Conservation (phyloP, 92 coral and sea anemone genomes). For the Virgularia gustaviana region DNA sequence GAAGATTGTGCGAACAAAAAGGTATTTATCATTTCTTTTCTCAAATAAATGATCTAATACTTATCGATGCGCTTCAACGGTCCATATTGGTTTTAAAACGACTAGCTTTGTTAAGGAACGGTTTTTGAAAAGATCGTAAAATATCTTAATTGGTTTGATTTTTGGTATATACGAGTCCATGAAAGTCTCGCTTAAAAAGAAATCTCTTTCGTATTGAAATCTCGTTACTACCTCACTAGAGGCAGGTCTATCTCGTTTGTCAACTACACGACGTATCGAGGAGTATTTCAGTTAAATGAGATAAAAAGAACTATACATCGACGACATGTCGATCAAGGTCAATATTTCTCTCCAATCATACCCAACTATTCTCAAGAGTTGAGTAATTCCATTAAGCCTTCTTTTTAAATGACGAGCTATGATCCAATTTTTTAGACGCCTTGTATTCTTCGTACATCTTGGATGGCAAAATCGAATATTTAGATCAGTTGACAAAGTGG, state of each 20-base stretch:
- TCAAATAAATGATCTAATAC: background rate
- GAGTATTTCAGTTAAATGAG: background rate
- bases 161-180: too few relatives aligned
- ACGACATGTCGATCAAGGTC: background rate
- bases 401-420: background rate
- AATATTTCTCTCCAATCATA: background rate
- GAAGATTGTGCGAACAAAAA: constrained; percentile 6
- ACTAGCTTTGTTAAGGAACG: too few relatives aligned
- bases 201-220: too few relatives aligned
- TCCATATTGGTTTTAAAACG: background rate
- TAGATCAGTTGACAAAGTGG: background rate
- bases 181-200: too few relatives aligned
- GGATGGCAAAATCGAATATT: background rate
- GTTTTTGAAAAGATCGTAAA: too few relatives aligned
- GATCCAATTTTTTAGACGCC: background rate
- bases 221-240: too few relatives aligned
- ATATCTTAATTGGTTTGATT: too few relatives aligned
- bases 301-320: background rate
- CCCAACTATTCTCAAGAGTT: background rate
- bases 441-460: constrained; percentile 3
- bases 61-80: background rate
- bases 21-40: background rate
- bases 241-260: too few relatives aligned
- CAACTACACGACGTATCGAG: too few relatives aligned
- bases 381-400: background rate